Evolutionary conservation across 2,113 vertebrate genomes (phyloP).

Genomic region (Shinisaurus crocodilurus): DNA sequence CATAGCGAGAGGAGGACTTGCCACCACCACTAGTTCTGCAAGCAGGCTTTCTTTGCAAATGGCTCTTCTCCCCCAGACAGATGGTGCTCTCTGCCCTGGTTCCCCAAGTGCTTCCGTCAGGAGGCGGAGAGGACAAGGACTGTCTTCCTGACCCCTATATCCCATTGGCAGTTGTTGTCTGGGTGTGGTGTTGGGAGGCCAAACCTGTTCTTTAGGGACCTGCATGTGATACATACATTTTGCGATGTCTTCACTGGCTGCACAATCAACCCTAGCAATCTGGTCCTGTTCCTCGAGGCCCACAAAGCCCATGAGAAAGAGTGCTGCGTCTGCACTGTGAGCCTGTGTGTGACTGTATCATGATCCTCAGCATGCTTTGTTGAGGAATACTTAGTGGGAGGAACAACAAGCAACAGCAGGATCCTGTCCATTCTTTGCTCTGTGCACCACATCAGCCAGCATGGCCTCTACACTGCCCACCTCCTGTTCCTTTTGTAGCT

Average conservation of each 20-base stretch:
- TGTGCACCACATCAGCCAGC: background rate
- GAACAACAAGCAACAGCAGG: background rate
- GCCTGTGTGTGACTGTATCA: background rate
- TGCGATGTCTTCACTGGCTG: background rate
- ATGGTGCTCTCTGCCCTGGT: background rate
- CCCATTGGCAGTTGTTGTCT: background rate
- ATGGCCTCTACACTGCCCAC: background rate
- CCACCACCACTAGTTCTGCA: background rate
- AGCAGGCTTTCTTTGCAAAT: background rate
- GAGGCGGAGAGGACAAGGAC: background rate
- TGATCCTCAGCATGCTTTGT: background rate
- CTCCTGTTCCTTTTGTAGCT: constrained; percentile 1
- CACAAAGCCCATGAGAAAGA: background rate
- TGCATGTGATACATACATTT: background rate
- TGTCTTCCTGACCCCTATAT: background rate
- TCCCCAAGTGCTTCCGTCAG: background rate
- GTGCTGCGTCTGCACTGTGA: background rate
- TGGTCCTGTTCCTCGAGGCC: background rate
- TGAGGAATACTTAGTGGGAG: background rate
- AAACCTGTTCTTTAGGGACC: background rate
- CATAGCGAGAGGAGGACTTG: background rate
- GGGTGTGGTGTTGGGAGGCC: background rate
- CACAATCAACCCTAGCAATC: background rate
- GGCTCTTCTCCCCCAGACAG: background rate
- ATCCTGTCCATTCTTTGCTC: background rate